Evolutionary conservation across 2,888 invertebrate genomes (phyloP), one percentile per base, ranked within the genome.

Genomic region (Alsophila aescularia): DNA sequence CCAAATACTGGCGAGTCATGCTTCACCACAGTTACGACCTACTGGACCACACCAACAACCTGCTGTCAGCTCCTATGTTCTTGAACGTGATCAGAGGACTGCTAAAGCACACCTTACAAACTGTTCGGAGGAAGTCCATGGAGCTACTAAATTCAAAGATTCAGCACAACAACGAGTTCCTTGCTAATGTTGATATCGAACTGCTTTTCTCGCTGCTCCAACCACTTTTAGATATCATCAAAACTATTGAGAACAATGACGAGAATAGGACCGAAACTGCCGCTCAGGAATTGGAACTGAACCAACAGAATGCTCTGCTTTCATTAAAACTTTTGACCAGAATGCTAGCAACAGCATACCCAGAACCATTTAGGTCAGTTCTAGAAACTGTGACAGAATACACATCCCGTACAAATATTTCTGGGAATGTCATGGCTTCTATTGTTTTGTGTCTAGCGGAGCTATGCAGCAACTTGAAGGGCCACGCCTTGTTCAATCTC

Each of bases 141-240:
- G 98, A 98, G 72, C 83, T 99, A 32, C 85, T 99, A 0, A 97
- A 96, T 70, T 93, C 93, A 7, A 96, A 98, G 82, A 90, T 98
- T 6, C 95, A 96, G 62, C 92, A 93, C 57, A 94, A 94, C 57
- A 91, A 92, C 2, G 93, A 93, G 58, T 94, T 94, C 67, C 93
- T 94, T 43, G 81, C 85, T 0, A 87, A 92, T 45, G 93, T 93
- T 3, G 85, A 91, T 29, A 84, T 86, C 9, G 75, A 83, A 0
- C 74, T 93, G 41, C 75, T 96, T 8, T 89, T 93, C 16, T 87
- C 93, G 0, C 73, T 96, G 32, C 84, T 96, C 0, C 90, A 93
- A 0, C 93, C 94, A 0, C 79, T 97, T 10, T 74, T 94, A 9
- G 85, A 92, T 31, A 93, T 95, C 12, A 91, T 95, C 0, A 87